These are phyloP conservation scores for Parnassius orleans DNA, from an alignment of 2,888 invertebrate genomes.

Conservation along the genomic window DNA sequence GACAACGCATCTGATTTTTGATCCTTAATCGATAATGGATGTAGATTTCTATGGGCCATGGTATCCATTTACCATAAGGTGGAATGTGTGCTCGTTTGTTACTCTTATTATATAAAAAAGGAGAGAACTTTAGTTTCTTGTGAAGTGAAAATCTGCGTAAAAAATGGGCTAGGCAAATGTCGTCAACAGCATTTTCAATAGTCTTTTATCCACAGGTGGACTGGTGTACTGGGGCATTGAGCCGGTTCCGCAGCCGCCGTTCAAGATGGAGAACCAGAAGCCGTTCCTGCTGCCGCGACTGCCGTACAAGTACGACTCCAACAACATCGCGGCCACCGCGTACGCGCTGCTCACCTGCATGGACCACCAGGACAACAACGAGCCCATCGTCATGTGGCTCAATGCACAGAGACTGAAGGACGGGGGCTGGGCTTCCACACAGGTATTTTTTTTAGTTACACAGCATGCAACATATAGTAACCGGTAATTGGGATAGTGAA, in stretches of 20 bases:
- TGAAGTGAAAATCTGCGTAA: too few species aligned
- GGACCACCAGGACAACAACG: slow-evolving; percentile 90
- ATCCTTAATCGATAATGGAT: too few species aligned
- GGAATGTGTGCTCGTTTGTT: too few species aligned
- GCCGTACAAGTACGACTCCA: slow-evolving; percentile 93
- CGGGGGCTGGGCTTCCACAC: slow-evolving; percentile 94
- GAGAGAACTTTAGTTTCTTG: too few species aligned
- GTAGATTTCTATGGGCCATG: too few species aligned
- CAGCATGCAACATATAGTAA: not conserved
- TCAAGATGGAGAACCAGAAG: slow-evolving; percentile 94
- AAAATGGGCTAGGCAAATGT: too few species aligned
- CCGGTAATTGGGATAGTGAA: too few species aligned
- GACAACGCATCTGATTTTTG: too few species aligned
- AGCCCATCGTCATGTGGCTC: slow-evolving; percentile 94
- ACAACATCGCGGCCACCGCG: slow-evolving; percentile 95
- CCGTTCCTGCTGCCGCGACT: slow-evolving; percentile 93
- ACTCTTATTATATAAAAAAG: too few species aligned
- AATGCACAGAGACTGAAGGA: slow-evolving; percentile 92
- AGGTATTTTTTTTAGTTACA: too few species aligned
- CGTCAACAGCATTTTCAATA: not conserved
- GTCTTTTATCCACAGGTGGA: slow-evolving; percentile 77
- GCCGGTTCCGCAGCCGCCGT: slow-evolving; percentile 88
- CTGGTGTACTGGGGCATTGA: slow-evolving; percentile 93
- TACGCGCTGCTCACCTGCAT: slow-evolving; percentile 95
- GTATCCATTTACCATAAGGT: too few species aligned